A percentile compares a stretch with the other conserved stretches of the same genome.
phyloP scores from a whole-genome alignment of 1,140 invertebrate species.

The Andricus grossulariae region DNA sequence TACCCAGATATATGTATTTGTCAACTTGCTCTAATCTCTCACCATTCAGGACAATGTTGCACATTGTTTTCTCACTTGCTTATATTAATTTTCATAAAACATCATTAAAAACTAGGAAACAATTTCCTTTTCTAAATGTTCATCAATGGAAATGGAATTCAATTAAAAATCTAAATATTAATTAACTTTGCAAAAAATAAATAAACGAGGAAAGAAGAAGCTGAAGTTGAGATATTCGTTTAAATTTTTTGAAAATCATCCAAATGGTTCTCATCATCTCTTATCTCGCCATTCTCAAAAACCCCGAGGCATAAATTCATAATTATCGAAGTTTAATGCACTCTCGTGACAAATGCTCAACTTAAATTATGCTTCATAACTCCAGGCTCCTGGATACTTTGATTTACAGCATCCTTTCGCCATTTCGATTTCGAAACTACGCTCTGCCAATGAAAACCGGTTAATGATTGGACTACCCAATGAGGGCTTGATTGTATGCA shows the following conservation, averaged over 20 bases:
- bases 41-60: no score
- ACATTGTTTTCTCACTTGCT: no score
- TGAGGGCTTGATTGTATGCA: not conserved
- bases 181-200: slow-evolving; percentile 14
- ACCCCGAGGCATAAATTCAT: slow-evolving; percentile 14
- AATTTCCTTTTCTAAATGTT: not conserved
- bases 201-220: not conserved
- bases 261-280: slow-evolving; percentile 15
- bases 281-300: not conserved
- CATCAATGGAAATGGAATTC: not conserved
- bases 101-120: not conserved
- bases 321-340: slow-evolving; percentile 20
- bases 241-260: slow-evolving; percentile 1
- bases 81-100: no score
- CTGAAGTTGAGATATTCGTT: slow-evolving; percentile 15
- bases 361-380: slow-evolving; percentile 25
- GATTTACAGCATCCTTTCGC: slow-evolving; percentile 27
- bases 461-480: slow-evolving; percentile 25
- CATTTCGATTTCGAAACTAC: slow-evolving; percentile 22
- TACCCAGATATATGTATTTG: no score
- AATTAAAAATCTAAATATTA: not conserved
- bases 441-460: slow-evolving; percentile 14
- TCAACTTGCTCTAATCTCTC: no score
- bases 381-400: slow-evolving; percentile 20
- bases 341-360: slow-evolving; percentile 22